Conservation (phyloP, 2,888 invertebrate genomes). For the Tuta absoluta region DNA sequence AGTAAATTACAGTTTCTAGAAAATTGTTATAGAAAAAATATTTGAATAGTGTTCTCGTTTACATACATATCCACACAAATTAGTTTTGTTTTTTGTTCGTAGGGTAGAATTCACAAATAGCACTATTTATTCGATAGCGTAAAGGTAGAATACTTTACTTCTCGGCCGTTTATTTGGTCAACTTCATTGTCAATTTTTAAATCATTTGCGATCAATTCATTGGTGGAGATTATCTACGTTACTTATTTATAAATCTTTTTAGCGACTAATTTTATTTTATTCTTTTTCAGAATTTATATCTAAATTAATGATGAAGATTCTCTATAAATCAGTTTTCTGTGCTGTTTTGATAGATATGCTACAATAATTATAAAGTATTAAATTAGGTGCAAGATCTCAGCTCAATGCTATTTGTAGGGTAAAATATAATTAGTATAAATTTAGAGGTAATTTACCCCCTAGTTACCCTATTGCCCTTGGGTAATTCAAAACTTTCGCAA, state of each 20-base stretch:
- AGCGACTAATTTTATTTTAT: background rate
- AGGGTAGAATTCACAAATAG: background rate
- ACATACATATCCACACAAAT: constrained; percentile 19
- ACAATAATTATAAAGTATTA: constrained; percentile 52
- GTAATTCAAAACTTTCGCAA: no score
- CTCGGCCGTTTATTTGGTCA: background rate
- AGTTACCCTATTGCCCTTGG: constrained; percentile 64
- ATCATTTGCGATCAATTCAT: background rate
- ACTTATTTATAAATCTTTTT: background rate
- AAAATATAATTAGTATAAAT: constrained; percentile 53
- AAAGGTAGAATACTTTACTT: constrained; percentile 3
- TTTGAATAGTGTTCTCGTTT: background rate
- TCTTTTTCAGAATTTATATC: no score
- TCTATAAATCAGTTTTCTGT: background rate
- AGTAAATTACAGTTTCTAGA: constrained; percentile 42
- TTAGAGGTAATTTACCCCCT: constrained; percentile 70
- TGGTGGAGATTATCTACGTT: background rate
- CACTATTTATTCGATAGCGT: constrained; percentile 14
- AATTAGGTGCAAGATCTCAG: constrained; percentile 78
- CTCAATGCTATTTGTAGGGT: constrained; percentile 77
- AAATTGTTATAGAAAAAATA: constrained; percentile 24
- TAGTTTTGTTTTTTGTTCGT: background rate
- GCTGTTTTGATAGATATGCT: constrained; percentile 28
- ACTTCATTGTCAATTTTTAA: background rate
- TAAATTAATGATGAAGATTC: background rate